A percentile compares a stretch with the other conserved stretches of the same genome.
Evolutionary conservation across 2,797 vertebrate genomes (phyloP).

Genomic region (Loris lydekkerianus): DNA sequence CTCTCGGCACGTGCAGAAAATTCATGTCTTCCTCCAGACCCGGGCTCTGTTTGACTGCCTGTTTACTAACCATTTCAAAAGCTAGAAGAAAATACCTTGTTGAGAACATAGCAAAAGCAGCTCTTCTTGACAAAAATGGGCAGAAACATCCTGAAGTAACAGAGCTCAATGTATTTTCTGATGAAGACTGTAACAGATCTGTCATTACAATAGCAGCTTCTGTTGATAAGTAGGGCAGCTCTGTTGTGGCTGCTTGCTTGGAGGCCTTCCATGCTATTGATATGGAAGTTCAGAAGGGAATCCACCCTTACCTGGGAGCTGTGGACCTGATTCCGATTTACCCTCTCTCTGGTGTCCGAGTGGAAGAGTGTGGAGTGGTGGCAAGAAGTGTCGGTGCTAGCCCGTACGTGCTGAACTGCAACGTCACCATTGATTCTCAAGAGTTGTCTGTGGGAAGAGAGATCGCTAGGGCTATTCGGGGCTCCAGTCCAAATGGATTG

Average conservation of each 20-base stretch:
- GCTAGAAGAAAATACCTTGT: constrained; percentile 90
- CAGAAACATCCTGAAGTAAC: constrained; percentile 84
- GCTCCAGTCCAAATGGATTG: constrained; percentile 86
- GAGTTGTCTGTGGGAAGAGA: constrained; percentile 86
- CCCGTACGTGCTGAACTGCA: constrained; percentile 92
- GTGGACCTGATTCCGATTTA: constrained; percentile 92
- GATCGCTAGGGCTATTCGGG: constrained; percentile 86
- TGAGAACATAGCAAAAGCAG: constrained; percentile 90
- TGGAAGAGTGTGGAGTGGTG: constrained; percentile 89
- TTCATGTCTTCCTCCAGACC: constrained; percentile 73
- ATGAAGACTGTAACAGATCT: constrained; percentile 91
- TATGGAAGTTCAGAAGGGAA: constrained; percentile 87
- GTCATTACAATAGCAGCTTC: constrained; percentile 90
- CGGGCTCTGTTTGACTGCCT: constrained; percentile 88
- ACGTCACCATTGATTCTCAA: constrained; percentile 89
- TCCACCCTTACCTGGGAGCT: constrained; percentile 91
- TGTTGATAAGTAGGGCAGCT: constrained; percentile 86
- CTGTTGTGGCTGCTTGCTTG: constrained; percentile 89
- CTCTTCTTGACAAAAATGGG: constrained; percentile 86
- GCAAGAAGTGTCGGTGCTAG: constrained; percentile 89
- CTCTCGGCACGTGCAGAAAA: constrained; percentile 15
- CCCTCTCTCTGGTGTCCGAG: constrained; percentile 88
- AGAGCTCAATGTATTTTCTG: constrained; percentile 92
- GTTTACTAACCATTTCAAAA: constrained; percentile 92
- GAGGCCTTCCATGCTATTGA: constrained; percentile 89